Evolutionary conservation across 2,888 invertebrate genomes (phyloP).

Genomic region (Tanypteryx hageni): DNA sequence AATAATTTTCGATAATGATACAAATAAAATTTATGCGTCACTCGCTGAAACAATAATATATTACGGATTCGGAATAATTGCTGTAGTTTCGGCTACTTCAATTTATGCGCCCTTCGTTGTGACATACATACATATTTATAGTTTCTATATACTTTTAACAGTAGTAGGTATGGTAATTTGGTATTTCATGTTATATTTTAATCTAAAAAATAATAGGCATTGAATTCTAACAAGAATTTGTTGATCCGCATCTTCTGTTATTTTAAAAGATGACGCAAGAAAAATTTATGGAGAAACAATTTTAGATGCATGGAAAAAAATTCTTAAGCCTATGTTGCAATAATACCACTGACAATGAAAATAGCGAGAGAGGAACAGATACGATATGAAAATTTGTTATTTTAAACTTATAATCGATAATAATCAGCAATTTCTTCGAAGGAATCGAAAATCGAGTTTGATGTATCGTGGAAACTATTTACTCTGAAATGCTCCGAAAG

Average conservation of each 20-base stretch:
- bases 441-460: background rate
- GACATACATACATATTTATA: no score
- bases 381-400: background rate
- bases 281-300: constrained; percentile 23
- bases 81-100: no score
- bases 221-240: no score
- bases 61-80: no score
- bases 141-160: no score
- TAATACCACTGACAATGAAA: background rate
- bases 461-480: constrained; percentile 20
- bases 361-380: background rate
- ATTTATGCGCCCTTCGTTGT: no score
- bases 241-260: background rate
- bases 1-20: no score
- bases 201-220: no score
- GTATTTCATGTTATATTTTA: no score
- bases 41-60: no score
- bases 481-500: constrained; percentile 13
- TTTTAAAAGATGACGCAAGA: constrained; percentile 26
- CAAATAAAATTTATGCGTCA: no score
- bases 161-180: no score
- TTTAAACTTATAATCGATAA: background rate
- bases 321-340: background rate
- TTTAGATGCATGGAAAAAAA: constrained; percentile 35
- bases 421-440: background rate